phyloP scores from a whole-genome alignment of 2,888 invertebrate genomes.

The Mythimna lalbum region DNA sequence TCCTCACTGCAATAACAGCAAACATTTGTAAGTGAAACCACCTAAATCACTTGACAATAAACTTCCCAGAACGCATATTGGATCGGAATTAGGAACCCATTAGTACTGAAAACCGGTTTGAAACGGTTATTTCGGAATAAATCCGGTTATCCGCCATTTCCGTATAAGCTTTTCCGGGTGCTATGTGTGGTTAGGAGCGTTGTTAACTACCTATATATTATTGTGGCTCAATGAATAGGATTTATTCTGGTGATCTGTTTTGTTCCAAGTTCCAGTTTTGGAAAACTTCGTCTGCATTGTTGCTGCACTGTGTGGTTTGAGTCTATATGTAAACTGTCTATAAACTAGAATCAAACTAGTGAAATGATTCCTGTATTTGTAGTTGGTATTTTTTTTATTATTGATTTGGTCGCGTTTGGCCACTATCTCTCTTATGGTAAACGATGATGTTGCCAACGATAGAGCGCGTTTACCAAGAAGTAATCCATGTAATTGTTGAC shows the following conservation, averaged over 20 bases:
- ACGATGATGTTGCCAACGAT: no score
- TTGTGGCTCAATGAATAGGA: slow-evolving; percentile 25
- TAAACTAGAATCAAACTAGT: no score
- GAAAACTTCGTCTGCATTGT: not conserved
- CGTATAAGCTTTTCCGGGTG: slow-evolving; percentile 61
- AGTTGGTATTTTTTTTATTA: no score
- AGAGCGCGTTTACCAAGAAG: no score
- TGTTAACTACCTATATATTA: slow-evolving; percentile 44
- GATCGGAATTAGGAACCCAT: slow-evolving; percentile 61
- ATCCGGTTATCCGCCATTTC: slow-evolving; percentile 65
- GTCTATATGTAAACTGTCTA: not conserved
- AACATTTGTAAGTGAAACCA: not conserved
- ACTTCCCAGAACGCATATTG: slow-evolving; percentile 44
- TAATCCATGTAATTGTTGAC: no score
- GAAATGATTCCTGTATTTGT: no score
- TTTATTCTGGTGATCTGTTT: slow-evolving; percentile 29
- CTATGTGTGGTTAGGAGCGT: slow-evolving; percentile 55
- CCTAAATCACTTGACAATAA: slow-evolving; percentile 18
- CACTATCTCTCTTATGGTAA: no score
- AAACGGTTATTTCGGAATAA: slow-evolving; percentile 62
- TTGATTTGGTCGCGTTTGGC: no score
- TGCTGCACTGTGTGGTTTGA: not conserved
- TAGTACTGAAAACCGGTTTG: slow-evolving; percentile 49
- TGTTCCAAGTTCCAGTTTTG: not conserved
- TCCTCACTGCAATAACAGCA: no score